Evolutionary conservation across 2,113 vertebrate genomes (phyloP).

Genomic region (Hystrix cristata): DNA sequence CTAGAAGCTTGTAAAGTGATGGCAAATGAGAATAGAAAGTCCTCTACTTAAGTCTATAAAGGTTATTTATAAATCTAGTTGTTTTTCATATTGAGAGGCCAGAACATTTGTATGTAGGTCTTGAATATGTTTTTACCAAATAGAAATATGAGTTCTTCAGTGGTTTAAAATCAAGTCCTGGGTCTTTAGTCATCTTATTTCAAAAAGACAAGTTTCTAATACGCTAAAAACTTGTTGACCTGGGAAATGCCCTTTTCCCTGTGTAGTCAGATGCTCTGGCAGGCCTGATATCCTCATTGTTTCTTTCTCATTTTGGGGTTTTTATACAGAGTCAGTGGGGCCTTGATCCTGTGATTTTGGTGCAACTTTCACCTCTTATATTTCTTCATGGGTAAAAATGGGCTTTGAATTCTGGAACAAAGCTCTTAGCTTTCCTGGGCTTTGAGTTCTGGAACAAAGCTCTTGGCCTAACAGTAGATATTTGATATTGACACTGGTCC

Average conservation of each 20-base stretch:
- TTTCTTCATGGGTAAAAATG: neutral
- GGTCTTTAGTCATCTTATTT: neutral
- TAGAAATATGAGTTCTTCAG: neutral
- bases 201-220: neutral
- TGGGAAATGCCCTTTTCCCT: neutral
- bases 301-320: neutral
- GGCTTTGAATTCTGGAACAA: neutral
- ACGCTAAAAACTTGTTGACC: neutral
- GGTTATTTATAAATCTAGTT: neutral
- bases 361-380: neutral
- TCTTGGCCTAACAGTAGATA: neutral
- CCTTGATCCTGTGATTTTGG: neutral
- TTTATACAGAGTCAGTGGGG: neutral
- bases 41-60: neutral
- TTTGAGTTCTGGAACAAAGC: neutral
- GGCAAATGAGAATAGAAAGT: neutral
- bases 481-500: neutral
- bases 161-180: slow-evolving; percentile 9
- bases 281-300: neutral
- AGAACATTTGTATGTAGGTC: neutral
- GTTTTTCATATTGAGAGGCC: slow-evolving; percentile 7
- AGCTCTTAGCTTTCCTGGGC: neutral
- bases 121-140: neutral
- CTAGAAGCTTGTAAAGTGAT: slow-evolving; percentile 24
- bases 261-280: neutral